phyloP scores from a whole-genome alignment of 2,113 vertebrate genomes.

The Hemicordylus capensis region DNA sequence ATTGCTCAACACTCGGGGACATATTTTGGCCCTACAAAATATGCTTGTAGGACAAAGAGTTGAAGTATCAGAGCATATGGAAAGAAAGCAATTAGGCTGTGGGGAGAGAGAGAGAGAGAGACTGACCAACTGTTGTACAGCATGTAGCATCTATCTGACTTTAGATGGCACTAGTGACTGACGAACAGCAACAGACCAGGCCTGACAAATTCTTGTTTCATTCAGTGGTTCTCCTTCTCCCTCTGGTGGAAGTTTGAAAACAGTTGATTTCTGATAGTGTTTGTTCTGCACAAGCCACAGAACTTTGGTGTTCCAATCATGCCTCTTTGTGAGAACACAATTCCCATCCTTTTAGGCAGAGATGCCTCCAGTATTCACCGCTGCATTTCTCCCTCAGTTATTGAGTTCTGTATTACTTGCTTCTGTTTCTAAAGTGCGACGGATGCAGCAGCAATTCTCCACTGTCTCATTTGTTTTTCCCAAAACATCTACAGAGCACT shows the following conservation, averaged over 20 bases:
- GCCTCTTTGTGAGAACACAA: background rate
- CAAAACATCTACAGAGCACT: too few species aligned
- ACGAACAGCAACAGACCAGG: background rate
- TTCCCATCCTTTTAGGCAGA: background rate
- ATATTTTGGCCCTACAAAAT: too few species aligned
- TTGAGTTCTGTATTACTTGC: too few species aligned
- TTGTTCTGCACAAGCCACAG: background rate
- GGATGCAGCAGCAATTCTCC: too few species aligned
- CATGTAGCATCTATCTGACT: accelerated
- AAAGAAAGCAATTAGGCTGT: background rate
- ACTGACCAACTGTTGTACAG: background rate
- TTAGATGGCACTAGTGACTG: background rate
- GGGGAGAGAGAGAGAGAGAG: background rate
- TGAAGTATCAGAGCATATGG: background rate
- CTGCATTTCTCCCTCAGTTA: too few species aligned
- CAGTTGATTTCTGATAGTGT: background rate
- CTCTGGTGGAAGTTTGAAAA: constrained; percentile 42
- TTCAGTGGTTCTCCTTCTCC: constrained; percentile 24
- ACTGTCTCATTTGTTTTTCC: too few species aligned
- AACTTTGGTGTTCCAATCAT: too few species aligned
- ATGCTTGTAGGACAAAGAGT: background rate
- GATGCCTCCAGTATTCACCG: too few species aligned
- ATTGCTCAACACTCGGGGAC: too few species aligned
- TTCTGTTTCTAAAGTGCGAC: too few species aligned
- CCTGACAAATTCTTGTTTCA: accelerated